These are phyloP conservation scores for Tenthredo amoena DNA, from an alignment of 2,888 invertebrate genomes.

Conservation along the genomic window DNA sequence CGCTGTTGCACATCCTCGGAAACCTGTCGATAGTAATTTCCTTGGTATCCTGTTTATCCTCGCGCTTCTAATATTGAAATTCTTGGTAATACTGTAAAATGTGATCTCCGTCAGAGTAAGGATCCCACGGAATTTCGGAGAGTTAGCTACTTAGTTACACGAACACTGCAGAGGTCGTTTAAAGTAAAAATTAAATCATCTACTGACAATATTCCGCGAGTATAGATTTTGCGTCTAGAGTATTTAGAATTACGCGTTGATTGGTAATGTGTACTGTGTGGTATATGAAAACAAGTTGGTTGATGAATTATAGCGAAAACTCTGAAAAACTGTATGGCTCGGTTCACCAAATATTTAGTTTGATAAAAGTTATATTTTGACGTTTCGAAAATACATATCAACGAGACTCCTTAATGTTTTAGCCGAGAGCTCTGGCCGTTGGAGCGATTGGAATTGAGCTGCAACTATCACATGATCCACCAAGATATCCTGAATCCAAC, in stretches of 20 bases:
- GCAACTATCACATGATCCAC: constrained; percentile 50
- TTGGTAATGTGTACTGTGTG: not conserved
- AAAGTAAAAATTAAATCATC: not conserved
- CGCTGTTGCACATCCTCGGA: constrained; percentile 25
- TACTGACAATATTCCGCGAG: not conserved
- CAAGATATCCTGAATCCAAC: constrained; percentile 48
- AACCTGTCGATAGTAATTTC: constrained; percentile 34
- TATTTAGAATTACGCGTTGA: not conserved
- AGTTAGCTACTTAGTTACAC: not conserved
- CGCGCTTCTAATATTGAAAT: constrained; percentile 18
- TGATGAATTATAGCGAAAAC: not conserved
- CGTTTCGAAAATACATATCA: not conserved
- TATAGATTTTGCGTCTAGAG: not conserved
- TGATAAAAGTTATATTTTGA: no score
- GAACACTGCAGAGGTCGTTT: no score
- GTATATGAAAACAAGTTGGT: not conserved
- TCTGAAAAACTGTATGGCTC: not conserved
- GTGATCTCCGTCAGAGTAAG: constrained; percentile 24
- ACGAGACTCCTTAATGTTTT: constrained; percentile 36
- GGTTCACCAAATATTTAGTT: not conserved
- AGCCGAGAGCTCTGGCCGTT: constrained; percentile 52
- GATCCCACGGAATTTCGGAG: not conserved
- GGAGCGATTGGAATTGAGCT: constrained; percentile 53
- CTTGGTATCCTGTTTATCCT: constrained; percentile 38
- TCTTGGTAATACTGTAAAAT: constrained; percentile 18